These are phyloP conservation scores for Drosophila orena DNA, from an alignment of 1,140 invertebrate genomes.

Conservation along the genomic window DNA sequence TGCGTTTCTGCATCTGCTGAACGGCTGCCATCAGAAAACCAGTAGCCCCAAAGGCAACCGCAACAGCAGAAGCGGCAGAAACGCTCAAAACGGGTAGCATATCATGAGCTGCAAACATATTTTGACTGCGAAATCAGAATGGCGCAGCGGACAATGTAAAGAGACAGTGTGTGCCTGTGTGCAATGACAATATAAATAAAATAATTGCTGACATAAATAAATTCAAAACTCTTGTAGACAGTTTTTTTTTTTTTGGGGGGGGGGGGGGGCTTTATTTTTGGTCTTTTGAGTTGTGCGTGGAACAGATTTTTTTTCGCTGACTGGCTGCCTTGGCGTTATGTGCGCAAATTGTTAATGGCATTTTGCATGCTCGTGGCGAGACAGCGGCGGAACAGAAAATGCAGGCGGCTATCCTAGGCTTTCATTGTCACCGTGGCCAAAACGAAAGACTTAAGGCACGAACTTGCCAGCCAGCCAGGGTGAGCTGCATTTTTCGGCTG, in stretches of 20 bases:
- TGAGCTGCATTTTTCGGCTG: slow-evolving; percentile 51
- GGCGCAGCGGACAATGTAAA: slow-evolving; percentile 44
- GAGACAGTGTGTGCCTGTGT: slow-evolving; percentile 25
- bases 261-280: slow-evolving; percentile 15
- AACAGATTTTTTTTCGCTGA: slow-evolving; percentile 50
- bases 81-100: slow-evolving; percentile 47
- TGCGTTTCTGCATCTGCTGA: slow-evolving; percentile 8
- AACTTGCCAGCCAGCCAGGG: slow-evolving; percentile 61
- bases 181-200: slow-evolving; percentile 81
- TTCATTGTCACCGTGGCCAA: slow-evolving; percentile 68
- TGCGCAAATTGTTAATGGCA: slow-evolving; percentile 71
- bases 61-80: slow-evolving; percentile 10
- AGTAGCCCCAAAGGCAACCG: slow-evolving; percentile 49
- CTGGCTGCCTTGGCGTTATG: slow-evolving; percentile 47
- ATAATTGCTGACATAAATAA: slow-evolving; percentile 84
- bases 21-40: slow-evolving; percentile 44
- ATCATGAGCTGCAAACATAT: slow-evolving; percentile 79
- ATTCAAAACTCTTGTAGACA: slow-evolving; percentile 65
- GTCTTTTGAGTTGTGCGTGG: slow-evolving; percentile 59
- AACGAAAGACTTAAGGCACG: slow-evolving; percentile 78
- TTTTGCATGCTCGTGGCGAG: slow-evolving; percentile 55
- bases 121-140: slow-evolving; percentile 81
- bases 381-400: slow-evolving; percentile 50
- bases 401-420: slow-evolving; percentile 64
- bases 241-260: slow-evolving; percentile 11